A percentile compares a stretch with the other conserved stretches of the same genome.
These are phyloP conservation scores for Cnemophilus loriae DNA, from an alignment of 2,113 vertebrate species.

Conservation along the genomic window DNA sequence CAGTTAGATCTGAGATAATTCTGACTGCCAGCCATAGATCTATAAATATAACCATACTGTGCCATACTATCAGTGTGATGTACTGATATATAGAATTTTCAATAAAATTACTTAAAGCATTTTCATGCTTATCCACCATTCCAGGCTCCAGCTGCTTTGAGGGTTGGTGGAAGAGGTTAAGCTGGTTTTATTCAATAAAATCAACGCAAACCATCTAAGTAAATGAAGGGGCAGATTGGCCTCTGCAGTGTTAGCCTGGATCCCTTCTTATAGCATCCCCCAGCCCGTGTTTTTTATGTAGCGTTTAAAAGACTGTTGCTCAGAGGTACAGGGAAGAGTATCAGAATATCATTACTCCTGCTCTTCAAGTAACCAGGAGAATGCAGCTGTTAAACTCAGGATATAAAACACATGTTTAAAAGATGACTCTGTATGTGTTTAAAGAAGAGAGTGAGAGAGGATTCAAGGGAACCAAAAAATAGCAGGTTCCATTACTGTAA, in stretches of 20 bases:
- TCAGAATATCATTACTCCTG: neutral
- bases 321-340: neutral
- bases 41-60: neutral
- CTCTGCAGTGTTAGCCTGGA: neutral
- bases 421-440: slow-evolving; percentile 64
- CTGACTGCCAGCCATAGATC: neutral
- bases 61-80: neutral
- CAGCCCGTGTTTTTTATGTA: neutral
- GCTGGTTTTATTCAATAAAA: neutral
- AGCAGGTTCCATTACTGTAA: slow-evolving; percentile 76
- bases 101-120: neutral
- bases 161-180: neutral
- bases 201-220: neutral
- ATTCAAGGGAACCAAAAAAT: slow-evolving; percentile 74
- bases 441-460: slow-evolving; percentile 62
- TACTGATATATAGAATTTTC: neutral
- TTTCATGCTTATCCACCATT: neutral
- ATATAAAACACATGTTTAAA: slow-evolving; percentile 65
- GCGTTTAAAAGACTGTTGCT: slow-evolving; percentile 7
- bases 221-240: neutral
- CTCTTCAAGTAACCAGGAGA: slow-evolving; percentile 31
- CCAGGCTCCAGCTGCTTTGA: neutral
- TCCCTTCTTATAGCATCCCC: neutral
- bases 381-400: slow-evolving; percentile 51
- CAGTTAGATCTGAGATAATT: neutral